phyloP scores from a whole-genome alignment of 2,113 vertebrate species.

The Pteruthius melanotis region DNA sequence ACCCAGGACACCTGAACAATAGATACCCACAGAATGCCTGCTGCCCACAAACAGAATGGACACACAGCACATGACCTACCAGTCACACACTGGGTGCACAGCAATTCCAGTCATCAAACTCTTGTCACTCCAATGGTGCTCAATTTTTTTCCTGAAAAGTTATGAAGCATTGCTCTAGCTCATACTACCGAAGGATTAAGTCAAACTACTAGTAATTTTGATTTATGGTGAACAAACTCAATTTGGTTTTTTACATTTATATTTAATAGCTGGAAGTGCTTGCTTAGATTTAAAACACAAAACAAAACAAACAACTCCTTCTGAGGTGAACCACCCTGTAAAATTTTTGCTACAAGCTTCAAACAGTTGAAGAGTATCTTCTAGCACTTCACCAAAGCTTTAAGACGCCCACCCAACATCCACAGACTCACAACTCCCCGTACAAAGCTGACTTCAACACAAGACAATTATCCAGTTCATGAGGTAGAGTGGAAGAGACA shows the following conservation, averaged over 20 bases:
- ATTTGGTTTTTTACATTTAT: not conserved
- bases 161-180: not conserved
- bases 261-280: not conserved
- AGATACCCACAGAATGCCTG: not conserved
- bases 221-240: not conserved
- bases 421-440: not conserved
- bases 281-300: not conserved
- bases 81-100: rapidly evolving
- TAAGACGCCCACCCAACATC: not conserved
- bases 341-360: not conserved
- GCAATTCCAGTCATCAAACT: not conserved
- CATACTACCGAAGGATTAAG: not conserved
- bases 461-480: not conserved
- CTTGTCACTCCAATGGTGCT: not conserved
- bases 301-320: not conserved
- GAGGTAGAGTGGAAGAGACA: not conserved
- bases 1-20: not conserved
- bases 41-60: not conserved
- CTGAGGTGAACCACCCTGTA: not conserved
- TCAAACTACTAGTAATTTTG: not conserved
- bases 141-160: not conserved
- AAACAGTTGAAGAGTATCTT: not conserved
- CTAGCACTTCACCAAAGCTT: not conserved
- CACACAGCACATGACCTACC: not conserved
- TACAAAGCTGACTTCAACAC: not conserved